Evolutionary conservation across 2,888 invertebrate genomes (phyloP).

Genomic region (Uloborus plumipes): DNA sequence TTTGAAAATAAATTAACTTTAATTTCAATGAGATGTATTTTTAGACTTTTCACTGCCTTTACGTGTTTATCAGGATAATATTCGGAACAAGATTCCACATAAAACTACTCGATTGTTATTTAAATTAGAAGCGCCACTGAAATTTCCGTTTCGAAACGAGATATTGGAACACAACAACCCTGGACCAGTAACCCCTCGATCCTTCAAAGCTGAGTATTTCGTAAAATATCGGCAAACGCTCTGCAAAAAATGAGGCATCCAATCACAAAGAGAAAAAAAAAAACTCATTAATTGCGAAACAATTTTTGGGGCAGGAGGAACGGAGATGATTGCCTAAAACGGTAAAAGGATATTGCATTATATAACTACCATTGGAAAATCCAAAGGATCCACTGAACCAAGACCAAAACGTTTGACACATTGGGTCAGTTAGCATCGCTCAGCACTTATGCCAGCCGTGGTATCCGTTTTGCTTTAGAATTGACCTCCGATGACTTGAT

Average conservation of each 20-base stretch:
- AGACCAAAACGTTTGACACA: constrained; percentile 58
- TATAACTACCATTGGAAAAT: constrained; percentile 17
- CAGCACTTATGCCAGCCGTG: constrained; percentile 9
- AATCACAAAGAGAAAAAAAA: constrained; percentile 10
- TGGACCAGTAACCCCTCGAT: constrained; percentile 46
- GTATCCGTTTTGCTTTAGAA: constrained; percentile 44
- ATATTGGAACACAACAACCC: constrained; percentile 19
- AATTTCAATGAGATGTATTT: too few species aligned
- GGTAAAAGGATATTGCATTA: constrained; percentile 54
- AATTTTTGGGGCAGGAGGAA: neutral
- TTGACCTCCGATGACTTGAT: constrained; percentile 52
- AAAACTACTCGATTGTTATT: neutral
- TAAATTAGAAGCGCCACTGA: constrained; percentile 11
- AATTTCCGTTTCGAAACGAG: constrained; percentile 13
- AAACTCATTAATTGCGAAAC: constrained; percentile 39
- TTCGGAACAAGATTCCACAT: too few species aligned
- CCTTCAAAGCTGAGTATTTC: constrained; percentile 14
- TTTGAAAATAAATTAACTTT: too few species aligned
- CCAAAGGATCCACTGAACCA: constrained; percentile 43
- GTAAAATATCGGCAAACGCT: constrained; percentile 17
- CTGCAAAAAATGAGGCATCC: neutral
- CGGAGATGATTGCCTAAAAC: constrained; percentile 48
- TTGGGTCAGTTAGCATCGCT: constrained; percentile 38
- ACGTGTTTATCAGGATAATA: too few species aligned
- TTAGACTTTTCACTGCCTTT: too few species aligned